Evolutionary conservation across 2,113 vertebrate genomes (phyloP), one percentile per base, ranked within the genome.

Genomic region (Microtus montanus): DNA sequence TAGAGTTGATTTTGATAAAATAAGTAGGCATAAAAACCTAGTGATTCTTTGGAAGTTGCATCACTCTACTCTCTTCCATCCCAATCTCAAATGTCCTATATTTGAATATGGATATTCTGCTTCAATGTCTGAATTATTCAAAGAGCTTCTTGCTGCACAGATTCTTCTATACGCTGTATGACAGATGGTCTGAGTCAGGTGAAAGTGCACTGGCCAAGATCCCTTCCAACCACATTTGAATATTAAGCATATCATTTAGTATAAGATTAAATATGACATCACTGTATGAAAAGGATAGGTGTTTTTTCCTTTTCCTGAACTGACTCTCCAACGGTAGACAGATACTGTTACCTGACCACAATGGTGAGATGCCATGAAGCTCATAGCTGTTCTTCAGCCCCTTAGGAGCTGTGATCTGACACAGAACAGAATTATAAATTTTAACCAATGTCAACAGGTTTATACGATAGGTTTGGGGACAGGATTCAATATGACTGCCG

Each of bases 351-450:
- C 9, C 63, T 63, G 71, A 38, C 7, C 35, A 30, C 20, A 64
- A 66, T 63, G 35, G 3, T 78, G 61, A 83, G 12, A 49, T 52
- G 24, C 0, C 11, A 28, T 15, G 5, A 52, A 41, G 7, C 8
- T 79, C 91, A 78, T 7, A 89, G 1, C 0, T 1, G 90, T 93
- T 38, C 71, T 63, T 73, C 9, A 71, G n/a, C 47, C 5, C 11
- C 52, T 52, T 87, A 93, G 92, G 85, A 88, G 13, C 24, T 79
- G 6, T 84, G 79, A 95, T 89, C 33, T 7, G 77, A 13, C 54
- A 19, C 4, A 93, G 3, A 82, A 91, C 2, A 22, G 38, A 22
- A 35, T 54, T 75, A 89, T 52, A 91, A 92, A 96, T 92, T 33
- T 11, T 83, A 96, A 91, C 38, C 7, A 94, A 47, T 71, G 19